phyloP scores from a whole-genome alignment of 92 coral and sea anemone species.

The Nematostella vectensis region DNA sequence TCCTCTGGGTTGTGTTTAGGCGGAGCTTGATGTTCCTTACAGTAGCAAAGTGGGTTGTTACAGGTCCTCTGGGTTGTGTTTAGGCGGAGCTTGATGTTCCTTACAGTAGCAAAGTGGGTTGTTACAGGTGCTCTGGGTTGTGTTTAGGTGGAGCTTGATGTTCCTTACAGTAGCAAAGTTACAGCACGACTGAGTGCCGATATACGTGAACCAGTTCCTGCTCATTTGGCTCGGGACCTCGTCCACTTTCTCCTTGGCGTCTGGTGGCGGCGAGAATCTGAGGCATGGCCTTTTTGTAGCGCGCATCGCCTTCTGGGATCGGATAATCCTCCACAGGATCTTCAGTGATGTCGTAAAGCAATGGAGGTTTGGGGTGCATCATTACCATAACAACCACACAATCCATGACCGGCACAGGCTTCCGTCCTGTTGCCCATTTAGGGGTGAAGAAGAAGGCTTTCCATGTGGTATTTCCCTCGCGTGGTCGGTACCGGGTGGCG shows the following conservation, averaged over 20 bases:
- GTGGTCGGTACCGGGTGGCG: slow-evolving; percentile 75
- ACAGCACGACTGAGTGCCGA: slow-evolving; percentile 56
- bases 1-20: too few species aligned
- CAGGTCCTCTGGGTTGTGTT: too few species aligned
- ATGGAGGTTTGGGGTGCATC: slow-evolving; percentile 35
- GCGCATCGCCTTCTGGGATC: slow-evolving; percentile 9
- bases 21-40: too few species aligned
- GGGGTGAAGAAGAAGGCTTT: slow-evolving; percentile 77
- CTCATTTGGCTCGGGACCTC: slow-evolving; percentile 44
- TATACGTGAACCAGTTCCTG: slow-evolving; percentile 7
- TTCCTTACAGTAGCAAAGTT: slow-evolving; percentile 67
- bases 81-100: too few species aligned
- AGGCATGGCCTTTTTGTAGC: slow-evolving; percentile 27
- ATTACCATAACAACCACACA: slow-evolving; percentile 27
- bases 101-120: too few species aligned
- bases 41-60: too few species aligned
- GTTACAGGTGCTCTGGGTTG: too few species aligned
- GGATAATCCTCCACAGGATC: slow-evolving; percentile 59
- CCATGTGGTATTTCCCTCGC: slow-evolving; percentile 43
- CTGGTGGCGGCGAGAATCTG: slow-evolving; percentile 29
- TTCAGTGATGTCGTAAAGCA: slow-evolving; percentile 56
- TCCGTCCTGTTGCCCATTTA: too few species aligned
- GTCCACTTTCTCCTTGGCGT: slow-evolving; percentile 23
- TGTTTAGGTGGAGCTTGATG: too few species aligned
- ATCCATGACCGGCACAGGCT: slow-evolving; percentile 25